Conservation (phyloP, 2,113 vertebrate genomes). For the Dermatemys mawii region DNA sequence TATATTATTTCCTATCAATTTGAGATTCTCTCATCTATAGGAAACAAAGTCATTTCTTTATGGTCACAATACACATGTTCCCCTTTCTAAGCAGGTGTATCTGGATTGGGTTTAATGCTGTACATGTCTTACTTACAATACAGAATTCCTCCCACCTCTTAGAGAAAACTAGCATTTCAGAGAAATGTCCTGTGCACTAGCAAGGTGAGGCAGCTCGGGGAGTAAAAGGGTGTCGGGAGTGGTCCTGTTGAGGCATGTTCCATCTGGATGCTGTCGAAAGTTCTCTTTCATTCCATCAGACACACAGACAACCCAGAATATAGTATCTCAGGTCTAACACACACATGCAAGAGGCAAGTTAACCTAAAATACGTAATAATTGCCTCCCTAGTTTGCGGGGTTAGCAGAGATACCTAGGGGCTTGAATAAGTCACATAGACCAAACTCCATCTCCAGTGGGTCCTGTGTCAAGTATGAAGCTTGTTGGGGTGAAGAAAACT, state of each 20-base stretch:
- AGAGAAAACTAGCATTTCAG: background rate
- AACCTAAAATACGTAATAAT: accelerated
- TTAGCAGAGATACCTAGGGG: background rate
- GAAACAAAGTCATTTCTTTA: accelerated
- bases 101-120: background rate
- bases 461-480: accelerated
- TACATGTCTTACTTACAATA: background rate
- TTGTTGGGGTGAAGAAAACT: accelerated
- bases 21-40: background rate
- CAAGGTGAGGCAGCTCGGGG: accelerated
- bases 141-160: background rate
- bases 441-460: accelerated
- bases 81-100: too few species aligned
- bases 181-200: accelerated
- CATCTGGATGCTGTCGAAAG: background rate
- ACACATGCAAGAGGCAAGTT: accelerated
- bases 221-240: accelerated
- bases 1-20: background rate
- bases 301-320: accelerated
- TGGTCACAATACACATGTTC: background rate
- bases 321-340: background rate
- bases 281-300: background rate
- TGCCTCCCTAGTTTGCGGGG: accelerated
- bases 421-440: accelerated
- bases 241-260: accelerated